A percentile compares a stretch with the other conserved stretches of the same genome.
phyloP scores from a whole-genome alignment of 1,140 invertebrate genomes.

The Tyrophagus putrescentiae region DNA sequence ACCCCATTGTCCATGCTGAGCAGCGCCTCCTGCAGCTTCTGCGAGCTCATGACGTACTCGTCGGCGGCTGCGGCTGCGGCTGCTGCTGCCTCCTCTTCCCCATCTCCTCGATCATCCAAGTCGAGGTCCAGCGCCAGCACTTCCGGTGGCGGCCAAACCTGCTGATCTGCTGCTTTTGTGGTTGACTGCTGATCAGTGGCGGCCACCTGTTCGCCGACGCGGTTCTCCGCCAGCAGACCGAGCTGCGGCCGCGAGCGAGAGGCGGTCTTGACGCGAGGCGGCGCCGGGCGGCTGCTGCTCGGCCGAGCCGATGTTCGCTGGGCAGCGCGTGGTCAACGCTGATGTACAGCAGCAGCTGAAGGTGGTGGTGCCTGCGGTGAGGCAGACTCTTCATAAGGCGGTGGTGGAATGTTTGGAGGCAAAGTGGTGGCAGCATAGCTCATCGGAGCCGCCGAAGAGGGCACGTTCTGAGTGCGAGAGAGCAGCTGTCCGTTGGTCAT shows the following conservation, averaged over 20 bases:
- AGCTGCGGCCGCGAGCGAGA: slow-evolving; percentile 1
- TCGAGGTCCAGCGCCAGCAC: not conserved
- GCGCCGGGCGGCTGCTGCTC: slow-evolving; percentile 8
- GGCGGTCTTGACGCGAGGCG: slow-evolving; percentile 7
- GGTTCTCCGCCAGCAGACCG: not conserved
- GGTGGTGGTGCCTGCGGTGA: too few species aligned
- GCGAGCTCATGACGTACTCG: slow-evolving; percentile 7
- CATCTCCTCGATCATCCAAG: slow-evolving; percentile 1
- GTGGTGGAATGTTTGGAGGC: too few species aligned
- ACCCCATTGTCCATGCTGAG: not conserved
- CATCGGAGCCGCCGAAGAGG: too few species aligned
- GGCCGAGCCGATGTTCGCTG: not conserved
- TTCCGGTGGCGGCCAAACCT: not conserved
- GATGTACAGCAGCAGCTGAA: too few species aligned
- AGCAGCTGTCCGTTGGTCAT: too few species aligned
- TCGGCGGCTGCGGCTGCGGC: slow-evolving; percentile 1
- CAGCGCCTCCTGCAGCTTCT: slow-evolving; percentile 3
- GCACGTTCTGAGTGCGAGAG: too few species aligned
- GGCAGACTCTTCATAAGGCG: too few species aligned
- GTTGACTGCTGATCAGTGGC: not conserved
- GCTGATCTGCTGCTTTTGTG: not conserved
- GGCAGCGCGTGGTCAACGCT: not conserved
- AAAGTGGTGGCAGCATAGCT: too few species aligned
- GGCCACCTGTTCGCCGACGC: not conserved
- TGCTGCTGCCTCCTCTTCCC: too few species aligned